Evolutionary conservation across 2,113 vertebrate genomes (phyloP).

Genomic region (Gopherus flavomarginatus): DNA sequence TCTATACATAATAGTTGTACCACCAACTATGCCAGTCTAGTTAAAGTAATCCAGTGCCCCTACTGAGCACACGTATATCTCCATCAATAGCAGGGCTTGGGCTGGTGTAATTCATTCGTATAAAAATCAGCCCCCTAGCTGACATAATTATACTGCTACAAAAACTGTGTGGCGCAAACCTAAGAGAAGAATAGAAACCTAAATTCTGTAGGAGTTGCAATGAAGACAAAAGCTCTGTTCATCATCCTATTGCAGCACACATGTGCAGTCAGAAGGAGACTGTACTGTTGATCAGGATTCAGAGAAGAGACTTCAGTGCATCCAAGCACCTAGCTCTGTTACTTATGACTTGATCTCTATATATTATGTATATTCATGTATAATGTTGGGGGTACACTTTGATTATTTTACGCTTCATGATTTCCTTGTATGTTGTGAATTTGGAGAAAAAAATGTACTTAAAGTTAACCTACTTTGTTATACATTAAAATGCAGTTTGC

Average conservation of each 20-base stretch:
- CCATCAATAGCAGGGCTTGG: no score
- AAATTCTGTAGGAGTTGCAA: neutral
- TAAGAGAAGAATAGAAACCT: accelerated
- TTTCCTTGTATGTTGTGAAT: constrained; percentile 29
- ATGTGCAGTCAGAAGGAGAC: neutral
- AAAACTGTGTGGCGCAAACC: accelerated
- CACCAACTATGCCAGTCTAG: neutral
- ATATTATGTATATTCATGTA: accelerated
- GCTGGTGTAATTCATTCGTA: no score
- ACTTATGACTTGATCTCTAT: neutral
- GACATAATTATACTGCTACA: neutral
- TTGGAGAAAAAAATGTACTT: neutral
- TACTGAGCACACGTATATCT: neutral
- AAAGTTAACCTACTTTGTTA: neutral
- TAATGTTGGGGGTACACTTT: neutral
- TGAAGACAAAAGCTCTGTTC: neutral
- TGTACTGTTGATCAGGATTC: neutral
- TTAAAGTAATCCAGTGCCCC: neutral
- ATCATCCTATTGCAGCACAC: neutral
- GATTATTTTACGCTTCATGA: neutral
- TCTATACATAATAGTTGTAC: neutral
- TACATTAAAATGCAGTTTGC: neutral
- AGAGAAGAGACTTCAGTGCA: neutral
- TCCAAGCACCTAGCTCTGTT: neutral
- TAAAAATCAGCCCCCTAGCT: no score